A percentile compares a stretch with the other conserved stretches of the same genome.
Conservation (phyloP, 2,113 vertebrate species). For the Pachypanchax playfairii region DNA sequence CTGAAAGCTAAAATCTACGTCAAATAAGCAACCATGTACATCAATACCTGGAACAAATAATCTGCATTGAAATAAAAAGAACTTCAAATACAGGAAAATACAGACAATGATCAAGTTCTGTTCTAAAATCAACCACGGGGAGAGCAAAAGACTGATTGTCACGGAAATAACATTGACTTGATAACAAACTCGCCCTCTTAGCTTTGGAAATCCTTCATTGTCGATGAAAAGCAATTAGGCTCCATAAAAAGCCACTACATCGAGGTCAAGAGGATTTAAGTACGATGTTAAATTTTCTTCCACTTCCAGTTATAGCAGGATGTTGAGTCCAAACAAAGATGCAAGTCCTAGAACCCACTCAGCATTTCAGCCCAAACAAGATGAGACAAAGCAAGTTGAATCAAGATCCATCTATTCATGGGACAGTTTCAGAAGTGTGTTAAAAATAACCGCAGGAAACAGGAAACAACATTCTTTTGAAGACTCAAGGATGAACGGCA, state of each 20-base stretch:
- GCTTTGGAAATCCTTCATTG: constrained; percentile 47
- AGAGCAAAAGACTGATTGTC: constrained; percentile 13
- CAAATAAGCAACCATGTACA: constrained; percentile 8
- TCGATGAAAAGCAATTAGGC: constrained; percentile 65
- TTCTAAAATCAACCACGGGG: neutral
- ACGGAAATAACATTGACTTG: constrained; percentile 46
- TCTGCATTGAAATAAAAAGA: neutral
- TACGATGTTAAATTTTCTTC: constrained; percentile 57
- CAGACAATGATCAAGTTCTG: too few species aligned
- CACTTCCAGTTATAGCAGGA: constrained; percentile 36
- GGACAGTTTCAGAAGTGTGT: neutral
- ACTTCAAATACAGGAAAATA: too few species aligned
- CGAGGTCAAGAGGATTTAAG: constrained; percentile 61
- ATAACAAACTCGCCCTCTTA: constrained; percentile 40
- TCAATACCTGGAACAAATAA: constrained; percentile 15
- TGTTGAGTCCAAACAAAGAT: constrained; percentile 49
- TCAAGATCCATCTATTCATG: neutral
- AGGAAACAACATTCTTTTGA: constrained; percentile 1
- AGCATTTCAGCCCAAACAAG: constrained; percentile 9
- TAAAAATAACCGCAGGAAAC: constrained; percentile 20
- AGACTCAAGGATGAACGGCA: too few species aligned
- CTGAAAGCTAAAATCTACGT: constrained; percentile 20
- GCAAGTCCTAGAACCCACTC: constrained; percentile 26
- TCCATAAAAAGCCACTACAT: constrained; percentile 49
- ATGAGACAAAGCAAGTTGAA: constrained; percentile 14